A percentile compares a stretch with the other conserved stretches of the same genome.
These are phyloP conservation scores for Ricordea florida DNA, from an alignment of 92 coral and sea anemone genomes.

Conservation along the genomic window DNA sequence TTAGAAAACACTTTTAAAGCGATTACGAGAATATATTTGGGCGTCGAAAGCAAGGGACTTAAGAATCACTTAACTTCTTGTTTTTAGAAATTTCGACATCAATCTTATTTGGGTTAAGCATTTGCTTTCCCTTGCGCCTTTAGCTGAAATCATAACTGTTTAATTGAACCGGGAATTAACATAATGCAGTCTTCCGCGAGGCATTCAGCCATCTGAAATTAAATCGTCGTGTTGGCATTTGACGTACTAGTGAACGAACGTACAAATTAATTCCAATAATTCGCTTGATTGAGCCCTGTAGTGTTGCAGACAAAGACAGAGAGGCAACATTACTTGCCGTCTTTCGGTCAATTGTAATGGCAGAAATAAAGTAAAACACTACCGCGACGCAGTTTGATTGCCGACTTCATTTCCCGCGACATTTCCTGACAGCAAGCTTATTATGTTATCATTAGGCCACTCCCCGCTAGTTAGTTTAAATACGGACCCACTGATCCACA, in stretches of 20 bases:
- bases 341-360: slow-evolving; percentile 30
- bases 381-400: slow-evolving; percentile 15
- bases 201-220: slow-evolving; percentile 18
- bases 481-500: slow-evolving; percentile 18
- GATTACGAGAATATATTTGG: not conserved
- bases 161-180: slow-evolving; percentile 43
- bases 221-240: slow-evolving; percentile 29
- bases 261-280: not conserved
- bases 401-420: slow-evolving; percentile 54
- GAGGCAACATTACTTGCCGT: slow-evolving; percentile 19
- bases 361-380: slow-evolving; percentile 3
- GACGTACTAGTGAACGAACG: not conserved
- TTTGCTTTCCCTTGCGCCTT: slow-evolving; percentile 2
- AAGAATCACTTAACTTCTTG: not conserved
- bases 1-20: slow-evolving; percentile 11
- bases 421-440: slow-evolving; percentile 73
- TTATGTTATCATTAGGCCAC: slow-evolving; percentile 81
- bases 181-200: slow-evolving; percentile 22
- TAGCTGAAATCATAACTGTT: slow-evolving; percentile 18
- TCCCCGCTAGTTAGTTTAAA: slow-evolving; percentile 61
- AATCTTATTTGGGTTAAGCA: slow-evolving; percentile 10
- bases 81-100: not conserved
- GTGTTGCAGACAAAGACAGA: slow-evolving; percentile 7
- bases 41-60: not conserved
- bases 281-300: slow-evolving; percentile 9